A percentile compares a stretch with the other conserved stretches of the same genome.
phyloP scores from a whole-genome alignment of 2,113 vertebrate species.

The Poeciliopsis prolifica region DNA sequence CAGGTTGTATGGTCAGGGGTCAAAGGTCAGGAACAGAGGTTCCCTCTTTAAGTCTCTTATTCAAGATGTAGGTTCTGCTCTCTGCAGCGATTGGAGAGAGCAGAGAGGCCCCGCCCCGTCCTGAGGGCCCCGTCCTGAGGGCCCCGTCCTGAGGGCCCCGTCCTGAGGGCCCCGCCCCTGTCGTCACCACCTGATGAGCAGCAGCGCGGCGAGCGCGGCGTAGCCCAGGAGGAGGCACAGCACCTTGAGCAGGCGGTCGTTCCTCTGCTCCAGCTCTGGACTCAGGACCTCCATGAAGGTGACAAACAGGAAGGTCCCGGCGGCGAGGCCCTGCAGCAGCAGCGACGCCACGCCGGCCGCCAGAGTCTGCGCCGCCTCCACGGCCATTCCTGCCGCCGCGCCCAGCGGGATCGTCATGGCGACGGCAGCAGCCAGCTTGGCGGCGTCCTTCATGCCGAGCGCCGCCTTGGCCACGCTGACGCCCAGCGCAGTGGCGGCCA shows the following conservation, averaged over 20 bases:
- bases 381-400: conserved; percentile 83
- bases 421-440: conserved; percentile 83
- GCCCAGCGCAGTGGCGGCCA: conserved; percentile 88
- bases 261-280: conserved; percentile 90
- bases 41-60: too few relatives aligned
- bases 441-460: conserved; percentile 80
- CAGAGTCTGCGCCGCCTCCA: conserved; percentile 81
- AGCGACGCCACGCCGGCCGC: conserved; percentile 80
- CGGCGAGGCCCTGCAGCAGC: conserved; percentile 88
- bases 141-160: too few relatives aligned
- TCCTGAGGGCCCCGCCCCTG: too few relatives aligned
- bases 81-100: neutral
- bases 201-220: conserved; percentile 79
- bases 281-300: conserved; percentile 93
- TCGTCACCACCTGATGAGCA: conserved; percentile 88
- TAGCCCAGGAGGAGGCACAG: conserved; percentile 92
- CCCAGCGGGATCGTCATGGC: conserved; percentile 91
- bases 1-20: too few relatives aligned
- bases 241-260: conserved; percentile 88
- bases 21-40: too few relatives aligned
- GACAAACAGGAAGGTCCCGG: conserved; percentile 91
- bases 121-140: too few relatives aligned
- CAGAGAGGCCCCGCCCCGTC: too few relatives aligned
- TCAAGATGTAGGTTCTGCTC: neutral
- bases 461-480: conserved; percentile 85